Evolutionary conservation across 1,140 invertebrate species (phyloP).

Genomic region (Eufriesea mexicana): DNA sequence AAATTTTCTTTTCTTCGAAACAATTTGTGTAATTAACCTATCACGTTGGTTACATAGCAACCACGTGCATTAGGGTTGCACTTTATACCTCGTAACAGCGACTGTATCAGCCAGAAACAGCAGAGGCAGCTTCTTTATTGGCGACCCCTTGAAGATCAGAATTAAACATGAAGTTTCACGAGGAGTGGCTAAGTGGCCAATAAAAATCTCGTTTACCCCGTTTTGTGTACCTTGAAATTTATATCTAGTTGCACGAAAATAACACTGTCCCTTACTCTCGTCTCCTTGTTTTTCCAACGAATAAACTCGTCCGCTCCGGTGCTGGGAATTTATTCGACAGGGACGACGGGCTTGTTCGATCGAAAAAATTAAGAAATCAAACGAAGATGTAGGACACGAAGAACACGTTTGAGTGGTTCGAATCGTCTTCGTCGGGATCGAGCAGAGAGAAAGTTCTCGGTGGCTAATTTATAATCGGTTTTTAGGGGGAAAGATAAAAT

Average conservation of each 20-base stretch:
- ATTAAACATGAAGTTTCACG: slow-evolving; percentile 13
- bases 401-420: neutral
- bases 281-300: too few relatives aligned
- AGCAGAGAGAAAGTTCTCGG: too few relatives aligned
- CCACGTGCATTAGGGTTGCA: neutral
- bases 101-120: neutral
- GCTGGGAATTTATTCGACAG: too few relatives aligned
- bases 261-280: neutral
- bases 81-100: neutral
- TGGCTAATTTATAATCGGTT: neutral
- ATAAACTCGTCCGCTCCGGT: too few relatives aligned
- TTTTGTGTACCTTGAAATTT: neutral
- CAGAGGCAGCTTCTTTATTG: neutral
- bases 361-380: too few relatives aligned
- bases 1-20: too few relatives aligned
- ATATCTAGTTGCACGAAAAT: neutral
- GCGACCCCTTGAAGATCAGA: neutral
- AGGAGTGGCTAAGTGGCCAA: slow-evolving; percentile 5
- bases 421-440: neutral
- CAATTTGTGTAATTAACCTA: too few relatives aligned
- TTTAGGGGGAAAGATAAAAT: neutral
- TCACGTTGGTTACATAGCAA: too few relatives aligned
- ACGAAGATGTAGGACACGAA: too few relatives aligned
- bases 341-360: too few relatives aligned
- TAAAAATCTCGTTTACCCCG: slow-evolving; percentile 4